These are phyloP conservation scores for Montipora sp. DNA, from an alignment of 64 coral and sea anemone genomes.

Conservation along the genomic window DNA sequence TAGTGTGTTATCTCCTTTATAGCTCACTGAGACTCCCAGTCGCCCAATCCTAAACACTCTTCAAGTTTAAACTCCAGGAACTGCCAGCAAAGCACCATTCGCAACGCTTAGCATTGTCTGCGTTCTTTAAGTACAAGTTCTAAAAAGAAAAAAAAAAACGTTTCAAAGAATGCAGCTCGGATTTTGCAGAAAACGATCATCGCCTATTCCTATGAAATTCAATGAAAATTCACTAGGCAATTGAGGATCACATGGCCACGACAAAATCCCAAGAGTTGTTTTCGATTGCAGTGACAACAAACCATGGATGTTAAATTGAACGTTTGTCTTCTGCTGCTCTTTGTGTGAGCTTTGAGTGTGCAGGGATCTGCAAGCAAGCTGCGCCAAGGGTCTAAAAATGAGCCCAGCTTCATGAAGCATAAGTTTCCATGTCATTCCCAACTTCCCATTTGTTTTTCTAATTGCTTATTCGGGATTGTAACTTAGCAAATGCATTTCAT, in stretches of 20 bases:
- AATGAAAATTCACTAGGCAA: neutral
- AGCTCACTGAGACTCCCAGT: neutral
- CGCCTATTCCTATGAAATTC: constrained; percentile 5
- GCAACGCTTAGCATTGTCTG: neutral
- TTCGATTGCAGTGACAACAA: neutral
- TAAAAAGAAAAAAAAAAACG: neutral
- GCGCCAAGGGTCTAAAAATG: constrained; percentile 18
- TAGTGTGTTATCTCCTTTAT: neutral
- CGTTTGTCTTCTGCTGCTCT: neutral
- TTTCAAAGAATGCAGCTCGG: neutral
- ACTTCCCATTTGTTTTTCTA: neutral
- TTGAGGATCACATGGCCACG: neutral
- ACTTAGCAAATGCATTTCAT: neutral
- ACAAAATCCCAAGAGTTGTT: constrained; percentile 11
- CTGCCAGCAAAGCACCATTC: neutral
- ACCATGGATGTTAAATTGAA: constrained; percentile 5
- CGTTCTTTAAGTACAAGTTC: neutral
- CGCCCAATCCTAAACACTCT: neutral
- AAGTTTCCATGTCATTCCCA: neutral
- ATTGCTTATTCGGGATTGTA: constrained; percentile 4
- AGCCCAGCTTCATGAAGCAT: neutral
- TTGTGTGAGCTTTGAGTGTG: neutral
- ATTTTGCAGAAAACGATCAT: neutral
- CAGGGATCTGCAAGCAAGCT: neutral
- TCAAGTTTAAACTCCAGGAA: neutral